These are phyloP conservation scores for Urocyon cinereoargenteus DNA, from an alignment of 2,797 vertebrate genomes.

Conservation along the genomic window DNA sequence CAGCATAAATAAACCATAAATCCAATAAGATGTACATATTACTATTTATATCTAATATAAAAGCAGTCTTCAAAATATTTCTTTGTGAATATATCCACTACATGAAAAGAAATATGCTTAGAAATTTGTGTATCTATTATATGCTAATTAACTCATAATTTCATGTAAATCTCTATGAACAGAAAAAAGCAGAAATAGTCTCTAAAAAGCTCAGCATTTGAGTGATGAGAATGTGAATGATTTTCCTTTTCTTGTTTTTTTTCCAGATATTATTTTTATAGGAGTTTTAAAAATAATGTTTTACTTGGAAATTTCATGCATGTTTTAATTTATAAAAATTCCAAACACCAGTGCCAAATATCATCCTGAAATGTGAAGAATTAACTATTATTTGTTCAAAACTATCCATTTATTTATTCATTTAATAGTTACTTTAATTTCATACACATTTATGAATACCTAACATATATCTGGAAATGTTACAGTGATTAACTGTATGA, in stretches of 20 bases:
- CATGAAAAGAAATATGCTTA: constrained; percentile 10
- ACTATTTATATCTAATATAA: neutral
- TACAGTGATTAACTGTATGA: neutral
- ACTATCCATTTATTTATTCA: neutral
- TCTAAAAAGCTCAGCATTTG: neutral
- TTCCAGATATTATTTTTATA: neutral
- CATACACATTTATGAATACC: neutral
- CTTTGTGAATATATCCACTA: constrained; percentile 22
- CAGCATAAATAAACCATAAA: constrained; percentile 48
- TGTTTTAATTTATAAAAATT: neutral
- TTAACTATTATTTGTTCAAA: neutral
- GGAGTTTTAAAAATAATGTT: neutral
- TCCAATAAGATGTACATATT: neutral
- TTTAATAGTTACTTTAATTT: constrained; percentile 14
- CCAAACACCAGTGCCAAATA: neutral
- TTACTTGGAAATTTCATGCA: neutral
- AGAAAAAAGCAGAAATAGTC: neutral
- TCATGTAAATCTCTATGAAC: neutral
- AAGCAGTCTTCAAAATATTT: neutral
- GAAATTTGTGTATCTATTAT: neutral
- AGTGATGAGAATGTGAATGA: neutral
- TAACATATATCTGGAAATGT: neutral
- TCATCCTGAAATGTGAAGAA: neutral
- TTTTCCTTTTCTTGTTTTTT: neutral
- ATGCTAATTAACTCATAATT: constrained; percentile 38